These are phyloP conservation scores for Itoplectis maculator DNA, from an alignment of 2,888 invertebrate genomes.

Conservation along the genomic window DNA sequence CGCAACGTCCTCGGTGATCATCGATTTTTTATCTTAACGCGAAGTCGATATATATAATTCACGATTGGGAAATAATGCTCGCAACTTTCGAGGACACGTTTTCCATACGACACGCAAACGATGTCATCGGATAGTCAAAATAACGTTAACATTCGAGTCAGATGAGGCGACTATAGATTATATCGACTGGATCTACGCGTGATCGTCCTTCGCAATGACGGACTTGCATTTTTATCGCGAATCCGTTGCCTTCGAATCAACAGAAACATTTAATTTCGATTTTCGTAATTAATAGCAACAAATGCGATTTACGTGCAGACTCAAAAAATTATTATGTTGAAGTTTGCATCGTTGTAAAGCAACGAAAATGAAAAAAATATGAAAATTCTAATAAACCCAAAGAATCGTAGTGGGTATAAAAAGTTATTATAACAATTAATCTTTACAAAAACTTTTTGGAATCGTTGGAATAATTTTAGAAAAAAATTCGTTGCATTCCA, in stretches of 20 bases:
- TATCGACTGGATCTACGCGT: neutral
- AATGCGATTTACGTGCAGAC: neutral
- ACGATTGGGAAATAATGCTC: neutral
- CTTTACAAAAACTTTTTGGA: no score
- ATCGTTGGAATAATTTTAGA: no score
- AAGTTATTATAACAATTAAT: no score
- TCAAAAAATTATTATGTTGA: neutral
- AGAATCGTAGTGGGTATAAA: no score
- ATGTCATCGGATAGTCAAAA: neutral
- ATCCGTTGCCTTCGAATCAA: neutral
- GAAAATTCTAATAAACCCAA: no score
- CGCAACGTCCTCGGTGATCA: neutral
- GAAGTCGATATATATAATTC: conserved; percentile 14
- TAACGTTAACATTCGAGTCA: no score
- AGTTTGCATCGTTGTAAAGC: no score
- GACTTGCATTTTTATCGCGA: neutral
- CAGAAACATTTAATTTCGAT: no score
- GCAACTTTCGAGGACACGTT: neutral
- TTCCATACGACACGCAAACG: neutral
- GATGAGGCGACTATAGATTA: neutral
- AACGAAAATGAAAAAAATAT: no score
- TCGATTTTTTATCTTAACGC: conserved; percentile 10
- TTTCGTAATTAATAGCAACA: no score
- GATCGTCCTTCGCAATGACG: neutral
- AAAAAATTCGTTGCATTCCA: no score